Base-by-base conservation (phyloP, 2,797 vertebrate species). In the Scleropages formosus region DNA sequence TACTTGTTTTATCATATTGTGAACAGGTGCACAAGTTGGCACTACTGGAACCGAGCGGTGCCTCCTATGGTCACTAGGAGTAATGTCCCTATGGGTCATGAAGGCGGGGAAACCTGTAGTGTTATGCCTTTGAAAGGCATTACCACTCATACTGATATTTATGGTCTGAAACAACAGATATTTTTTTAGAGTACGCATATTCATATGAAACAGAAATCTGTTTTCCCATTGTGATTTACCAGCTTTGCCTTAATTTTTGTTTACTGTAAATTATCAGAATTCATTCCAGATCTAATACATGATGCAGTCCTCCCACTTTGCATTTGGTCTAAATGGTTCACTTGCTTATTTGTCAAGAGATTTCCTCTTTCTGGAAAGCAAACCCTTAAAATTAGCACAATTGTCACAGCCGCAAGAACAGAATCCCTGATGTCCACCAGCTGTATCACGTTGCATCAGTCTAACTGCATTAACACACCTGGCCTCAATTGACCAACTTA, bases 201-300 rank as follows among this genome's bases (percentile, higher is more conserved):
- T 8, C 24, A 53, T 12, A 47, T n/a, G 20, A 8, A 1, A 24
- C 47, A 51, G 15, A 27, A 70, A 24, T 27, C 13, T 16, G 49
- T 24, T 51, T 16, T 46, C 24, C 46, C 49, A 15, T 51, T 70
- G 22, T 70, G 47, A 53, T 16, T 56, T 18, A 12, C 22, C 67
- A 70, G 47, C 22, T 22, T 47, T 70, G 11, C 20, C 68, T 68
- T 20, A 24, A 46, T 70, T 47, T 70, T 53, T 56, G 65, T 2
- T 20, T 49, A 67, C 46, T 67, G 67, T 70, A 53, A 26, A 70
- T 70, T 70, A 70, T 15, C 46, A 70, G 70, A 70, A 70, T 70
- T 70, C 67, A 70, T 16, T 70, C 67, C 67, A 70, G 49, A 70
- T 49, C 27, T 27, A 49, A 47, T 46, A 70, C 22, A 51, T 15